Conservation (phyloP, 1,140 invertebrate genomes). For the Sitophilus oryzae region DNA sequence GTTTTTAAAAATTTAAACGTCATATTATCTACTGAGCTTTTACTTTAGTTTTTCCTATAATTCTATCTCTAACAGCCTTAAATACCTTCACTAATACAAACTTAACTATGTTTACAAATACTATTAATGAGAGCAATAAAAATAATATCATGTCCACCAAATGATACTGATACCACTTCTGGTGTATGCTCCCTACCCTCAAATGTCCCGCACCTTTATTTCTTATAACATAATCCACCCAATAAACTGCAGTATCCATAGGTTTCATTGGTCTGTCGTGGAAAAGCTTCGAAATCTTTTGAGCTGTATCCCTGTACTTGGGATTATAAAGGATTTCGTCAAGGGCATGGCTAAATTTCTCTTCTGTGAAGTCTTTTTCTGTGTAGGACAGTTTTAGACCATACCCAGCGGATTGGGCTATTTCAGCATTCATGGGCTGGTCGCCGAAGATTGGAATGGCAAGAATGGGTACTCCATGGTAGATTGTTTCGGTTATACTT, state of each 20-base stretch:
- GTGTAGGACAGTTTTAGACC: neutral
- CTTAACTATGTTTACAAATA: neutral
- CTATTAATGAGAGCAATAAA: neutral
- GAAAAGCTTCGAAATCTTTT: constrained; percentile 12
- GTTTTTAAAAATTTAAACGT: too few relatives aligned
- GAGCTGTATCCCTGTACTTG: constrained; percentile 17
- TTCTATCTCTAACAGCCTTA: too few relatives aligned
- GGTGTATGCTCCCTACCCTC: constrained; percentile 51
- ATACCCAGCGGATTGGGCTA: constrained; percentile 12
- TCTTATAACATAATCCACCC: constrained; percentile 61
- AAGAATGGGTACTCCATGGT: too few relatives aligned
- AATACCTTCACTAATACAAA: too few relatives aligned
- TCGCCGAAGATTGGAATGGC: constrained; percentile 40
- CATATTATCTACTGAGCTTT: too few relatives aligned
- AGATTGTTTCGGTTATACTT: constrained; percentile 44
- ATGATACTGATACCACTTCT: constrained; percentile 47
- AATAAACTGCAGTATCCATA: constrained; percentile 54
- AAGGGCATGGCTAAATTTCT: constrained; percentile 1
- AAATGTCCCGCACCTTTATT: constrained; percentile 59
- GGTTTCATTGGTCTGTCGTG: constrained; percentile 20
- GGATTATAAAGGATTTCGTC: constrained; percentile 15
- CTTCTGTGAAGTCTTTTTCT: neutral
- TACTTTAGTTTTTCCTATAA: too few relatives aligned
- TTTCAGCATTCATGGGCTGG: constrained; percentile 16
- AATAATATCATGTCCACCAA: constrained; percentile 33